Base-by-base conservation (phyloP, 2,113 vertebrate species). In the Eretmochelys imbricata region DNA sequence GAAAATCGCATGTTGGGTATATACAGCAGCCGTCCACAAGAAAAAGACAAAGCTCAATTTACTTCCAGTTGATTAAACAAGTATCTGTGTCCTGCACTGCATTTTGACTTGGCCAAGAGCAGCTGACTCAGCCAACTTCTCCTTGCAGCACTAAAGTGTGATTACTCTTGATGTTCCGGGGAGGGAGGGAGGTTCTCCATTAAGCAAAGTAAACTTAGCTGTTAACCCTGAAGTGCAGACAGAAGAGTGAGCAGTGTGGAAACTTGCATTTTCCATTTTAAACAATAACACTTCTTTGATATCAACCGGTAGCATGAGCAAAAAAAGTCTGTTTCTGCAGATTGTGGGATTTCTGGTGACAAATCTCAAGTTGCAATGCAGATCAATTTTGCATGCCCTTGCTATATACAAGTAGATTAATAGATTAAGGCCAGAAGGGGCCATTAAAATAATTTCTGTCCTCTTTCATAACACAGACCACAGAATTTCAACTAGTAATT, bases 181-280 rank as follows among this genome's bases (percentile, higher is more conserved):
- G 80, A 84, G 82, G 93, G 86, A 92, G 82, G 84, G n/a, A 27
- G 82, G 3, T 38, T 84, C 75, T 89, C 86, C 84, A n/a, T 84
- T 22, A 84, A 11, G 89, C 86, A 49, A 54, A 83, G n/a, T 10
- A 81, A 95, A 93, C 69, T 46, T n/a, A 84, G 59, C 86, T 25
- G 22, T 76, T 92, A 48, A 2, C 53, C 2, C 17, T 81, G 91
- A 91, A 87, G 65, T 83, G 57, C 88, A 93, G 93, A 91, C 91
- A 89, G 93, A 76, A 38, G 31, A 3, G 0, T 5, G 35, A 46
- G 82, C 9, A 51, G 78, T 1, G 17, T 84, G 87, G 93, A 89
- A 96, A 93, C 24, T 10, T 46, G 31, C 29, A 1, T 84, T 92
- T 85, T 48, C 75, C 87, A 0, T 69, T 91, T 85, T 31, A 19